Evolutionary conservation across 2,113 vertebrate genomes (phyloP), one percentile per base, ranked within the genome.

Genomic region (Callocephalon fimbriatum): DNA sequence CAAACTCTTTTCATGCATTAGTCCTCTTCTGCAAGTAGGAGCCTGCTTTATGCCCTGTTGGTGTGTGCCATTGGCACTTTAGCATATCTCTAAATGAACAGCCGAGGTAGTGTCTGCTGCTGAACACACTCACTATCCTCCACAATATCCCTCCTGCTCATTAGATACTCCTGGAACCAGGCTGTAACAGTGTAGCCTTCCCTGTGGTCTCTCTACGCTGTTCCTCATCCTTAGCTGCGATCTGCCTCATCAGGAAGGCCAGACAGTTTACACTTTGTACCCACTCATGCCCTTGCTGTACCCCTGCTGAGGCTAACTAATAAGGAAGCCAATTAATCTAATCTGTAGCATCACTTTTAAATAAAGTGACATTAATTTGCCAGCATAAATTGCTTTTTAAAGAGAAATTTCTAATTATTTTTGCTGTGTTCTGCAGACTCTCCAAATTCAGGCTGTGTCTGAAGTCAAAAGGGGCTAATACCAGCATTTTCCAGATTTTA

Each of bases 321-420:
- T 92, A 88, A 71, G 86, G 63, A 83, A 90, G 61, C 65, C 51
- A 89, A 86, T 95, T 93, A 84, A 80, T 68, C 56, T 94, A 67
- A 96, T 84, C 68, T 81, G 56, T 84, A 44, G 27, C 82, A 77
- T 88, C 61, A 5, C 61, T 84, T 86, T 89, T 68, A 67, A 86
- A 84, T 76, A 86, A 90, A 1, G 1, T 80, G 47, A 14, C 44
- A 48, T 91, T 88, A 44, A 80, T 91, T 56, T 96, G 50, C n/a
- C 70, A 68, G 27, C 47, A 61, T 35, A 95, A 92, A 48, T 75
- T 84, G 47, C 17, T 78, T 93, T 93, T 75, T 72, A 78, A 93
- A 93, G 65, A 51, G 42, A 63, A 81, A 81, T 84, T 62, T 86
- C 79, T 84, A 47, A 83, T 93, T 77, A 32, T 77, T 93, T 90